These are phyloP conservation scores for Podiceps cristatus DNA, from an alignment of 2,113 vertebrate species.

Conservation along the genomic window DNA sequence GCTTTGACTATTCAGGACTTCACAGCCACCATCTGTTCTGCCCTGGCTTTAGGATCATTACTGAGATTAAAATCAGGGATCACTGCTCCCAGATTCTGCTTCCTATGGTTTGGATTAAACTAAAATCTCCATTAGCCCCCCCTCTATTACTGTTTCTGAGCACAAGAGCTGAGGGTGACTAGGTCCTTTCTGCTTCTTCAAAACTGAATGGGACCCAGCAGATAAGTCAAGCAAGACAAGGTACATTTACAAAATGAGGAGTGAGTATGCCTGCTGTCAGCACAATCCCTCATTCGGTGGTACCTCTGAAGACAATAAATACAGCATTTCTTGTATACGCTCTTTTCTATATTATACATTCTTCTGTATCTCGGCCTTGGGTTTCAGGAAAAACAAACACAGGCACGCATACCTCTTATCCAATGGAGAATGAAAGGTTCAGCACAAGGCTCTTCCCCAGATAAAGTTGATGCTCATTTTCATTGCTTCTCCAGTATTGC, in stretches of 20 bases:
- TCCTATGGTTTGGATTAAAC: not conserved
- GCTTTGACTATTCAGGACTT: not conserved
- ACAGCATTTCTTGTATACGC: not conserved
- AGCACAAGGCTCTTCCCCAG: not conserved
- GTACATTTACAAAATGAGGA: not conserved
- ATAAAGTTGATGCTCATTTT: not conserved
- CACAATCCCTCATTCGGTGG: not conserved
- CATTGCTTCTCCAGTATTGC: not conserved
- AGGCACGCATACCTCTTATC: not conserved
- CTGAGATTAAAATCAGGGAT: not conserved
- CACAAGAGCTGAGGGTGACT: not conserved
- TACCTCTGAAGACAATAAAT: not conserved
- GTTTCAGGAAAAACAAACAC: not conserved
- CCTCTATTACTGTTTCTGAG: rapidly evolving
- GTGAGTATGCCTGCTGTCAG: not conserved
- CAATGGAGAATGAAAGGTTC: not conserved
- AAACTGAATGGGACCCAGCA: not conserved
- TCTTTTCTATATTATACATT: not conserved
- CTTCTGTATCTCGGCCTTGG: not conserved
- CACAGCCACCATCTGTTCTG: not conserved
- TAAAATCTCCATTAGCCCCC: not conserved
- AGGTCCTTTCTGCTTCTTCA: not conserved
- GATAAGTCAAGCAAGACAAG: not conserved
- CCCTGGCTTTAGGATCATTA: not conserved
- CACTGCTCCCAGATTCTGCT: not conserved